Base-by-base conservation (phyloP, 2,113 vertebrate species). In the Zosterops pallidus region DNA sequence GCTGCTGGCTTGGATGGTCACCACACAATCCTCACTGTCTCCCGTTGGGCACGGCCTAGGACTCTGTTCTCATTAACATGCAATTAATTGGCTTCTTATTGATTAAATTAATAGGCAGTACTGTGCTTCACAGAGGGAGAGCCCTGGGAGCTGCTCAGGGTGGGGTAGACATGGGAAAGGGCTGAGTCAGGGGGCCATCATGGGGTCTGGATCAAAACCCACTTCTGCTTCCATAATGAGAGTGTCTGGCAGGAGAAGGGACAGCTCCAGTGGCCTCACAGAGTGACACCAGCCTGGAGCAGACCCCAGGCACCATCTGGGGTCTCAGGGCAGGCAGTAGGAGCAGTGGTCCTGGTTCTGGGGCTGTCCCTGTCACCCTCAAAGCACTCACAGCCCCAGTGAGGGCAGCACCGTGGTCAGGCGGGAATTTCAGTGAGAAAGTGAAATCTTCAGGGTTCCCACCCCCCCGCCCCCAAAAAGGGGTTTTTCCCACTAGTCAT, bases 141-240 rank as follows among this genome's bases (percentile, higher is more conserved):
- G 65, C n/a, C 33, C 52, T 8, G 6, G 83, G 75, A 37, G 55
- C 53, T 64, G 69, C 64, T 53, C 6, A 1, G 50, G 49, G 33
- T 5, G 1, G 19, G 41, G 26, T 41, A 56, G 25, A 70, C 25
- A 22, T 5, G 7, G 86, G 16, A 50, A 70, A 50, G 56, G 55
- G 68, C 21, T 0, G 0, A 8, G 9, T 41, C 16, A 11, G 60
- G 42, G 33, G 12, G 14, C 60, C 19, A 0, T 18, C 5, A 1
- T 8, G 33, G 24, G 39, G 17, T 55, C 49, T 0, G 0, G 49
- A 82, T 69, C 17, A 0, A 84, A 74, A 60, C 21, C 17, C 4
- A 0, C 33, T 4, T 5, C 44, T 25, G 59, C 69, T 57, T 53
- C 52, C 1, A 22, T 72, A 60, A n/a, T 4, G 5, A 46, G 49